phyloP scores from a whole-genome alignment of 2,888 invertebrate genomes.

The Chrysina gloriosa region DNA sequence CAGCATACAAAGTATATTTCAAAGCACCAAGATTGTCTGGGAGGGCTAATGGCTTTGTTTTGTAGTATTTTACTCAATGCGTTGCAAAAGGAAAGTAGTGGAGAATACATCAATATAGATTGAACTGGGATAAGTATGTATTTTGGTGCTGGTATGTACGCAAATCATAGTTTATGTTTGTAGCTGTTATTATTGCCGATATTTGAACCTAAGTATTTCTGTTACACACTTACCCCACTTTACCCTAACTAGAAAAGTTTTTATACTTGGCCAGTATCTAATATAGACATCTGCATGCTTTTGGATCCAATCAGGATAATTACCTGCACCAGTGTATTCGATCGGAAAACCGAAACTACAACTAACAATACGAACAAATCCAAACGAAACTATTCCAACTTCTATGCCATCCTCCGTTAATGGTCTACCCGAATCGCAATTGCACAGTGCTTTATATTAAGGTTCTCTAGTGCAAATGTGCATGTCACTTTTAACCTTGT shows the following conservation, averaged over 20 bases:
- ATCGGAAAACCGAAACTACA: slow-evolving; percentile 29
- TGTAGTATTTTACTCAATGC: too few relatives aligned
- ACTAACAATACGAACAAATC: slow-evolving; percentile 15
- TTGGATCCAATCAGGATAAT: slow-evolving; percentile 30
- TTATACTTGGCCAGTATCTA: not conserved
- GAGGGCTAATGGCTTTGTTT: too few relatives aligned
- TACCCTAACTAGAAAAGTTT: not conserved
- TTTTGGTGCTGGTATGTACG: too few relatives aligned
- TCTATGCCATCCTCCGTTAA: slow-evolving; percentile 10
- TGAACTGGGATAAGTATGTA: too few relatives aligned
- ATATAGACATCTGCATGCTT: slow-evolving; percentile 27
- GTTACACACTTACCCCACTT: too few relatives aligned
- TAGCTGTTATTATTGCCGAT: too few relatives aligned
- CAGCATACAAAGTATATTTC: too few relatives aligned
- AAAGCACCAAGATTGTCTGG: too few relatives aligned
- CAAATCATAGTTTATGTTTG: too few relatives aligned
- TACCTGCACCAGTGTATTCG: slow-evolving; percentile 24
- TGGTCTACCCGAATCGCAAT: slow-evolving; percentile 35
- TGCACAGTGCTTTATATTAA: slow-evolving; percentile 9
- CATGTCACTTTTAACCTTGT: slow-evolving; percentile 15
- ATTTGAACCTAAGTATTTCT: too few relatives aligned
- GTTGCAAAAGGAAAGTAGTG: too few relatives aligned
- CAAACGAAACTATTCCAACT: slow-evolving; percentile 32
- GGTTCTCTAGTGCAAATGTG: slow-evolving; percentile 27
- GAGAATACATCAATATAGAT: too few relatives aligned